Percentiles rank a stretch among this genome's conserved stretches.
phyloP scores from a whole-genome alignment of 2,888 invertebrate species.

The Druceiella hillmani region DNA sequence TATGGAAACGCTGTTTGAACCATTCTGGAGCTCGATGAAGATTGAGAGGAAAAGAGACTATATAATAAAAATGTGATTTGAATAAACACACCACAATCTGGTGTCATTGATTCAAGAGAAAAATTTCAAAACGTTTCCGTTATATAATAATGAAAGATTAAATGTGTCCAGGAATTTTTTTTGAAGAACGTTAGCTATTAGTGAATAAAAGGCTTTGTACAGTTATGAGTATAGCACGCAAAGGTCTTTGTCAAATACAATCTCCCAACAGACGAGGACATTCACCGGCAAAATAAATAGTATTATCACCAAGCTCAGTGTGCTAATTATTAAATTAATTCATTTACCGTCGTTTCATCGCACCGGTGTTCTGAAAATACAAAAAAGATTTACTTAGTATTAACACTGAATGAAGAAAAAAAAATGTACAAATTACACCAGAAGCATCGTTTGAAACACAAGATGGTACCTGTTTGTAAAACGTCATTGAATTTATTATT shows the following conservation, averaged over 20 bases:
- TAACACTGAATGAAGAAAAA: conserved; percentile 17
- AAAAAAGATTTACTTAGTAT: conserved; percentile 16
- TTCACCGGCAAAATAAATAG: conserved; percentile 16
- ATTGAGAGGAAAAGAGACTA: too few relatives aligned
- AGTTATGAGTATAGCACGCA: conserved; percentile 14
- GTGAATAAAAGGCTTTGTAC: conserved; percentile 12
- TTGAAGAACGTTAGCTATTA: too few relatives aligned
- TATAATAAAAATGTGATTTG: too few relatives aligned
- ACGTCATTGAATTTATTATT: conserved; percentile 15
- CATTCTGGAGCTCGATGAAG: too few relatives aligned
- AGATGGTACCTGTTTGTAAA: conserved; percentile 12
- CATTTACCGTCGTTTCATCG: conserved; percentile 15
- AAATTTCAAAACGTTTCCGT: too few relatives aligned
- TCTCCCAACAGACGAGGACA: conserved; percentile 17
- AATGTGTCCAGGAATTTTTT: too few relatives aligned
- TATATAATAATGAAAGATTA: too few relatives aligned
- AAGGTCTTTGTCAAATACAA: conserved; percentile 16
- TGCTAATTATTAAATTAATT: conserved; percentile 17
- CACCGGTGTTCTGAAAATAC: conserved; percentile 10
- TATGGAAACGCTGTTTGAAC: too few relatives aligned
- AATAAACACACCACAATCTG: too few relatives aligned
- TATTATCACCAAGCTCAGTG: conserved; percentile 11
- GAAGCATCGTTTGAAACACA: conserved; percentile 11
- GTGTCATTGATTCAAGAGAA: too few relatives aligned
- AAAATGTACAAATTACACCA: conserved; percentile 20